Evolutionary conservation across 2,888 invertebrate species (phyloP), one percentile per base, ranked within the genome.

Genomic region (Lydus trimaculatus): DNA sequence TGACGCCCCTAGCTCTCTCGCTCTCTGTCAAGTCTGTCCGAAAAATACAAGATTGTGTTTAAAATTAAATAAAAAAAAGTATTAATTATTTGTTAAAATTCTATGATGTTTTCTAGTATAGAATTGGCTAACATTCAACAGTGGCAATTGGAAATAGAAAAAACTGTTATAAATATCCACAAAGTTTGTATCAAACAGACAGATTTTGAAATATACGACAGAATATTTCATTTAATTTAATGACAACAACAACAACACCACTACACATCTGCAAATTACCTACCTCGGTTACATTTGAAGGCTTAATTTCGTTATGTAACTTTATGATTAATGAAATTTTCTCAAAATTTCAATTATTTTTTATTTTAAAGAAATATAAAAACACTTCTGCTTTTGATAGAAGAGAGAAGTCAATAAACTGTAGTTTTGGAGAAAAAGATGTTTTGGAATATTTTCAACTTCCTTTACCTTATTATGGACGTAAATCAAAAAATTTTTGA

Each of bases 181-280:
- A n/a, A n/a, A n/a, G n/a, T n/a, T n/a, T n/a, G n/a, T n/a, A n/a
- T n/a, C n/a, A n/a, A n/a, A n/a, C n/a, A n/a, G n/a, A n/a, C n/a
- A n/a, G n/a, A n/a, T n/a, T n/a, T n/a, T n/a, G n/a, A n/a, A n/a
- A n/a, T n/a, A n/a, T n/a, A n/a, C n/a, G n/a, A n/a, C n/a, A n/a
- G n/a, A n/a, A n/a, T n/a, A n/a, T n/a, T n/a, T n/a, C n/a, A n/a
- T n/a, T n/a, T n/a, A n/a, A n/a, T n/a, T n/a, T n/a, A n/a, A n/a
- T n/a, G n/a, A n/a, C n/a, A n/a, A n/a, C n/a, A n/a, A 17, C 43
- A 13, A 43, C 17, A 67, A 69, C 56, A 36, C 15, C 15, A 33
- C 31, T 33, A 39, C 48, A 67, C 63, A 60, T 31, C 17, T 2
- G 15, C 5, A n/a, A n/a, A n/a, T n/a, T n/a, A n/a, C n/a, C n/a